Evolutionary conservation across 2,888 invertebrate genomes (phyloP), one percentile per base, ranked within the genome.

Genomic region (Cheilosia pagana): DNA sequence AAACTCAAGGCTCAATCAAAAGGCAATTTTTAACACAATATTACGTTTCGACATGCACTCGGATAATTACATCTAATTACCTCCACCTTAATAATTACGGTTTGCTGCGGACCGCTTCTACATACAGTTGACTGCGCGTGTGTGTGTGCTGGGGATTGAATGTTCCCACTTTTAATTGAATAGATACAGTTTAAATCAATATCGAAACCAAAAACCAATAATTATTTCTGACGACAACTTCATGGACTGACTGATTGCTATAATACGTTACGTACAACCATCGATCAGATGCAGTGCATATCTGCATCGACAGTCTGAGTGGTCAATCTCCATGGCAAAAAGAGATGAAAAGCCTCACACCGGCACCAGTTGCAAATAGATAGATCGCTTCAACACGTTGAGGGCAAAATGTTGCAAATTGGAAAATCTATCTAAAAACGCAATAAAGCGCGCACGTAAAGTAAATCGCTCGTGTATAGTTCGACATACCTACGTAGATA

Each of bases 181-280:
- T 75, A 65, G n/a, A n/a, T 50, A 23, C 14, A 70, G 65, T 85
- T 68, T 79, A 85, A 85, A 85, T 85, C 79, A 85, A 85, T 85
- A 79, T 74, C 48, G 79, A 55, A 79, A 79, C 83, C 62, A 41
- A 79, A 85, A 85, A 53, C 79, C 60, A 79, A 48, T 71, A 79
- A 85, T 85, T 85, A 85, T 75, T 57, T 59, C 65, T 53, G 60
- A 79, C 79, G 78, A 85, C 79, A 85, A 74, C 65, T 71, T 79
- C 52, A 79, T 79, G 53, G 68, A 65, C 52, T 70, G 79, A 83
- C 57, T 62, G 83, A 79, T 78, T 65, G 50, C 68, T 45, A 12
- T 35, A 35, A 10, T 35, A 4, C 3, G 35, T 12, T 35, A 35
- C 35, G 35, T 35, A 45, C 39, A 21, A 16, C 19, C 50, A 12